Base-by-base conservation (phyloP, 1,140 invertebrate genomes). In the Aphelenchoides besseyi region DNA sequence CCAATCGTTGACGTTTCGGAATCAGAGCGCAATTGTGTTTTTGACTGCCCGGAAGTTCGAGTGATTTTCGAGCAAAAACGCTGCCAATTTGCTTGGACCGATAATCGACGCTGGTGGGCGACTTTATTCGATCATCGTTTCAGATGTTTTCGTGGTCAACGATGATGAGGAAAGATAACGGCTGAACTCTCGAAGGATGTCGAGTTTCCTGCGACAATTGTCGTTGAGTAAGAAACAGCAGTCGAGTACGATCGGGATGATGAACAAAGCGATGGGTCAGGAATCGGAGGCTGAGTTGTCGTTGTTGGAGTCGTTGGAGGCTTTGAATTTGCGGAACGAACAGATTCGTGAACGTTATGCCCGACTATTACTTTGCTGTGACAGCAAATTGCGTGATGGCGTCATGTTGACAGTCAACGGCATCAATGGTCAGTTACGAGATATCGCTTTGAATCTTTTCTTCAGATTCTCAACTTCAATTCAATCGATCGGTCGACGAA, bases 391-490 rank as follows among this genome's bases (percentile, higher is more conserved):
- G 5, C 55, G 18, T 8, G 18, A 59, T 59, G 26, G 5, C 55
- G 55, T 59, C 26, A 59, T 59, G 55, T 33, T 59, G 55, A 59
- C 55, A 8, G 55, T 33, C 5, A 33, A 28, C 18, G 55, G 5
- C 5, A 5, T n/a, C 5, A 59, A 18, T 5, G 5, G 5, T 28
- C 55, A 8, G 5, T 59, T 29, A 59, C 26, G 12, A 59, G 55
- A n/a, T n/a, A n/a, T n/a, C n/a, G n/a, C n/a, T n/a, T n/a, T n/a
- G n/a, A n/a, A n/a, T n/a, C n/a, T n/a, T n/a, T n/a, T n/a, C n/a
- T n/a, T n/a, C n/a, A n/a, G n/a, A n/a, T n/a, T n/a, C n/a, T n/a
- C 55, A 33, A 28, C 5, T 8, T 28, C 55, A 28, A 33, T 18
- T 23, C 5, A 33, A 59, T 23, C 55, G 18, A 23, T 23, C 18